Conservation (phyloP, 2,113 vertebrate species). For the Calcarius ornatus region DNA sequence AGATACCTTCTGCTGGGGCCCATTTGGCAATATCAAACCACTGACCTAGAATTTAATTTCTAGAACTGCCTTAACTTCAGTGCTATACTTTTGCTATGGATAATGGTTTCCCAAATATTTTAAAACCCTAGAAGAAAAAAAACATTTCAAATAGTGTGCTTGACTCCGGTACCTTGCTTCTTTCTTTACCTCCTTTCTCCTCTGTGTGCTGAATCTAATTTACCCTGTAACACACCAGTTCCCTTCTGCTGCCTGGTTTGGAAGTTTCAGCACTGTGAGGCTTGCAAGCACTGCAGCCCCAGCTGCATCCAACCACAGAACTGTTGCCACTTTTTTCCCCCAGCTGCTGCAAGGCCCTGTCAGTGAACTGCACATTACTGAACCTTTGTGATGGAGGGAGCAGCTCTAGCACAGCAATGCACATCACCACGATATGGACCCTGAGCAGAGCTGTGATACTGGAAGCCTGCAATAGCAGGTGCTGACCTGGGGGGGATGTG, state of each 20-base stretch:
- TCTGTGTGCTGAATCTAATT: background rate
- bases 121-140: background rate
- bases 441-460: background rate
- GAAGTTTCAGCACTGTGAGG: background rate
- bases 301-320: background rate
- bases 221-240: too few relatives aligned
- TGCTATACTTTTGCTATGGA: background rate
- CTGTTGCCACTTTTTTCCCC: background rate
- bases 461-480: background rate
- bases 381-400: rapidly evolving
- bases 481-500: rapidly evolving
- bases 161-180: background rate
- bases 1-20: background rate
- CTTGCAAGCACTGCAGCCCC: background rate
- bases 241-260: background rate
- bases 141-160: background rate
- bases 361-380: background rate
- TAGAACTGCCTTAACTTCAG: rapidly evolving
- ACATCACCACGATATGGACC: background rate
- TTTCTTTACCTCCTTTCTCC: background rate
- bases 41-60: background rate
- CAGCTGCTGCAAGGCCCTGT: background rate
- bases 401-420: background rate
- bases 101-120: background rate
- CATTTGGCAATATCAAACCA: background rate